Conservation (phyloP, 2,888 invertebrate species). For the Tuta absoluta region DNA sequence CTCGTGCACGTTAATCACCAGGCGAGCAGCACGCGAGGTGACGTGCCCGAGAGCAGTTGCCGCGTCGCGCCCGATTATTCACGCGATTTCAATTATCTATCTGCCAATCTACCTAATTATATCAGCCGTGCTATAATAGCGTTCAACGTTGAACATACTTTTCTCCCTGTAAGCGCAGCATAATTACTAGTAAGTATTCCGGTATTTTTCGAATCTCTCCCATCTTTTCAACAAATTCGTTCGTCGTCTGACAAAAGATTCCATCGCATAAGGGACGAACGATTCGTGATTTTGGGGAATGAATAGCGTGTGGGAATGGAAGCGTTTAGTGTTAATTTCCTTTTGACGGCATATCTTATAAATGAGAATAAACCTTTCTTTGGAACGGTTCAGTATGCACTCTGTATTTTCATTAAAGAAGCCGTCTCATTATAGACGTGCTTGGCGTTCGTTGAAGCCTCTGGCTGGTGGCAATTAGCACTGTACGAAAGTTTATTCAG, state of each 20-base stretch:
- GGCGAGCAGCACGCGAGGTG: conserved; percentile 59
- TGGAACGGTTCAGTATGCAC: conserved; percentile 53
- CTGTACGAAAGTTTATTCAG: conserved; percentile 71
- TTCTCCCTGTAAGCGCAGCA: neutral
- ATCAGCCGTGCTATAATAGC: conserved; percentile 43
- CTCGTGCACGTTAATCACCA: conserved; percentile 40
- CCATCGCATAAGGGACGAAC: neutral
- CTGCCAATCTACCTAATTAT: conserved; percentile 60
- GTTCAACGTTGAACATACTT: conserved; percentile 22
- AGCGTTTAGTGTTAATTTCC: conserved; percentile 23
- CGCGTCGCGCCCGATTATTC: conserved; percentile 58
- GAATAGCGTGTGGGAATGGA: conserved; percentile 12
- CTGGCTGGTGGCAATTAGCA: conserved; percentile 66
- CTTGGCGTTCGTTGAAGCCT: conserved; percentile 53
- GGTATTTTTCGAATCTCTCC: neutral
- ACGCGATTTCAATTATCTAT: conserved; percentile 66
- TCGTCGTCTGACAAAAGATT: conserved; percentile 17
- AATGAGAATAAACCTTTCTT: conserved; percentile 26
- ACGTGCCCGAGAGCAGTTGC: conserved; percentile 58
- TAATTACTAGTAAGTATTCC: neutral
- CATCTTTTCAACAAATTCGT: conserved; percentile 7
- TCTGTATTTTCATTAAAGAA: conserved; percentile 76
- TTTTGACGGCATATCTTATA: conserved; percentile 27
- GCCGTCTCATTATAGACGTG: conserved; percentile 75
- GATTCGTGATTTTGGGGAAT: conserved; percentile 22